Conservation (phyloP, 2,113 vertebrate species). For the Callionymus lyra region DNA sequence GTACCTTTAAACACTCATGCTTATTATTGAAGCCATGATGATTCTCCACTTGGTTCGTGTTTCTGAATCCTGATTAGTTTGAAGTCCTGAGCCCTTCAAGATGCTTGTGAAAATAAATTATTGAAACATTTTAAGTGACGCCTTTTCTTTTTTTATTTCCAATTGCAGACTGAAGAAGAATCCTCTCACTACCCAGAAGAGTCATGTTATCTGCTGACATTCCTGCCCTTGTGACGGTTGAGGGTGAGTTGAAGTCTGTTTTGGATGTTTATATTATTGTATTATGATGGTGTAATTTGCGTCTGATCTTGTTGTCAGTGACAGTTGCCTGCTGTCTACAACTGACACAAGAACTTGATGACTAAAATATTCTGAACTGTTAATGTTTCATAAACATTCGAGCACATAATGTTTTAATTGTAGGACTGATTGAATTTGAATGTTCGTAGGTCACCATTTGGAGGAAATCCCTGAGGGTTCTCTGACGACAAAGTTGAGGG, state of each 20-base stretch:
- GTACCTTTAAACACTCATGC: background rate
- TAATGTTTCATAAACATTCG: too few species aligned
- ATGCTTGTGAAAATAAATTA: background rate
- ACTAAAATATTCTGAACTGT: too few species aligned
- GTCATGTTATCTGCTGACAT: slow-evolving; percentile 92
- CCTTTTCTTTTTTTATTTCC: background rate
- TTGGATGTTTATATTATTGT: too few species aligned
- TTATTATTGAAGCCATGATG: slow-evolving; percentile 42
- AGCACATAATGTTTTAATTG: slow-evolving; percentile 12
- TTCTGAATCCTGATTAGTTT: slow-evolving; percentile 64
- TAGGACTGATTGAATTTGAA: slow-evolving; percentile 33
- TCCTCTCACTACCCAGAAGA: slow-evolving; percentile 87
- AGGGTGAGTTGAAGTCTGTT: slow-evolving; percentile 26
- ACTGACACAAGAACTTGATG: slow-evolving; percentile 59
- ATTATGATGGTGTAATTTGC: slow-evolving; percentile 80
- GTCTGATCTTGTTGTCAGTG: slow-evolving; percentile 63
- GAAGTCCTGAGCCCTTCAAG: slow-evolving; percentile 56
- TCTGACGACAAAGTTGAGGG: slow-evolving; percentile 97
- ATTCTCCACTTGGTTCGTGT: slow-evolving; percentile 67
- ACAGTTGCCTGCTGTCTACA: slow-evolving; percentile 70
- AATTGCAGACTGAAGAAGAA: slow-evolving; percentile 91
- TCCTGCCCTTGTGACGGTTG: slow-evolving; percentile 84
- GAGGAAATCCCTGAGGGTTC: slow-evolving; percentile 97
- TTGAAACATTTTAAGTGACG: background rate
- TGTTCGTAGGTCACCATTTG: slow-evolving; percentile 80